Conservation (phyloP, 2,888 invertebrate genomes). For the Calliopum simillimum region DNA sequence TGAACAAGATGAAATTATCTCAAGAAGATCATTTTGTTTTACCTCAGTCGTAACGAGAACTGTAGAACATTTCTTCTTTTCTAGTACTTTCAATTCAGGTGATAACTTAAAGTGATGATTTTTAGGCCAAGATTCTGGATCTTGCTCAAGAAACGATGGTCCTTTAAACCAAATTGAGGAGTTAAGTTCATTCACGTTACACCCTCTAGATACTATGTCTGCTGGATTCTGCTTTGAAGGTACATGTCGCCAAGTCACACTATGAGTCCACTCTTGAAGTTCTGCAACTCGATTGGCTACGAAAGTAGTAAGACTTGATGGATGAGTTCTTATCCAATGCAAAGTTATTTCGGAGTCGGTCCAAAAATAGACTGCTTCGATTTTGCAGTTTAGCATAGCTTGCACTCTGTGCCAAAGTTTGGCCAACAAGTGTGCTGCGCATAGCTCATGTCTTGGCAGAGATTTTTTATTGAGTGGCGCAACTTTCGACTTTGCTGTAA, state of each 20-base stretch:
- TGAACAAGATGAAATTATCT: no score
- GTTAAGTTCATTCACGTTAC: neutral
- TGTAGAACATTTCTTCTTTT: neutral
- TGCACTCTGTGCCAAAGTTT: no score
- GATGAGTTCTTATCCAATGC: constrained; percentile 34
- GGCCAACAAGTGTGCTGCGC: no score
- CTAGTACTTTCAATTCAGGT: neutral
- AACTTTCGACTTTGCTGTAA: constrained; percentile 40
- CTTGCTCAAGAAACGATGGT: no score
- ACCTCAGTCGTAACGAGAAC: neutral
- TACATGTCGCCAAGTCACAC: constrained; percentile 3
- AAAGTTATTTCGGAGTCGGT: constrained; percentile 35
- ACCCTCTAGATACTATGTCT: no score
- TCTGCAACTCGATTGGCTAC: constrained; percentile 25
- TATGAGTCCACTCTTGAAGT: neutral
- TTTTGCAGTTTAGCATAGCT: constrained; percentile 13
- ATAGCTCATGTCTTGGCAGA: constrained; percentile 35
- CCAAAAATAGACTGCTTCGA: constrained; percentile 33
- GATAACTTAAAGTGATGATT: no score
- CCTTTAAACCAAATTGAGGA: neutral
- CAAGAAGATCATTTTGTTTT: no score
- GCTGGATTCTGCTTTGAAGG: no score
- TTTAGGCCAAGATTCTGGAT: no score
- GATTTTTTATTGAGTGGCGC: constrained; percentile 38
- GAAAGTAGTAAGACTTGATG: constrained; percentile 24